These are phyloP conservation scores for Semibalanus balanoides DNA, from an alignment of 1,140 invertebrate species.

Conservation along the genomic window DNA sequence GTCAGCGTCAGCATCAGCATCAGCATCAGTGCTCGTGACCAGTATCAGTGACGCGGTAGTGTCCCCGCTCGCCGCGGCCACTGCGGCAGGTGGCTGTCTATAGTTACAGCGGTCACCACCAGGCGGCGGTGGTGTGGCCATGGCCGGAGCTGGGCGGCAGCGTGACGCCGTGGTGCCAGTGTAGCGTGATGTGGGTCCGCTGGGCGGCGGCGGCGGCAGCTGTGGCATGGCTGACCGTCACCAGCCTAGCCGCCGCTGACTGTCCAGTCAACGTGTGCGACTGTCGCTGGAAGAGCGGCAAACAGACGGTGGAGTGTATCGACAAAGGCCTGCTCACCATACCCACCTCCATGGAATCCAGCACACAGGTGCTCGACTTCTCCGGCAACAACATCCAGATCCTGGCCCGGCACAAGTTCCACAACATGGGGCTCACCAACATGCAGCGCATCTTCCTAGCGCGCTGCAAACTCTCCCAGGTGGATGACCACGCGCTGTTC, in stretches of 20 bases:
- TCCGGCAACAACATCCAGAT: slow-evolving; percentile 71
- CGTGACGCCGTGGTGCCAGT: no score
- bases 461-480: slow-evolving; percentile 63
- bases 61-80: no score
- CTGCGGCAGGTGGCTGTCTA: no score
- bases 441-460: slow-evolving; percentile 68
- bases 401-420: slow-evolving; percentile 62
- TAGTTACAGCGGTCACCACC: no score
- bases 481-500: slow-evolving; percentile 63
- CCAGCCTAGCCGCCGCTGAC: neutral
- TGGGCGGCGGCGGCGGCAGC: no score
- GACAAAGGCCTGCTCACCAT: slow-evolving; percentile 62
- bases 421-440: slow-evolving; percentile 60
- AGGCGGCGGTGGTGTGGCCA: no score
- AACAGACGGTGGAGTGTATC: slow-evolving; percentile 75
- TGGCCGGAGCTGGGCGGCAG: no score
- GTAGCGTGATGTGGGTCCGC: no score
- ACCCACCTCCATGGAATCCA: slow-evolving; percentile 62
- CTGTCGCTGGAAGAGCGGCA: slow-evolving; percentile 83
- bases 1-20: no score
- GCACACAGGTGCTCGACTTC: slow-evolving; percentile 76
- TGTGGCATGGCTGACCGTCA: no score
- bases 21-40: no score
- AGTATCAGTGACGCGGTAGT: no score
- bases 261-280: slow-evolving; percentile 43